phyloP scores from a whole-genome alignment of 1,140 invertebrate species.

The Drosophila arawakana region DNA sequence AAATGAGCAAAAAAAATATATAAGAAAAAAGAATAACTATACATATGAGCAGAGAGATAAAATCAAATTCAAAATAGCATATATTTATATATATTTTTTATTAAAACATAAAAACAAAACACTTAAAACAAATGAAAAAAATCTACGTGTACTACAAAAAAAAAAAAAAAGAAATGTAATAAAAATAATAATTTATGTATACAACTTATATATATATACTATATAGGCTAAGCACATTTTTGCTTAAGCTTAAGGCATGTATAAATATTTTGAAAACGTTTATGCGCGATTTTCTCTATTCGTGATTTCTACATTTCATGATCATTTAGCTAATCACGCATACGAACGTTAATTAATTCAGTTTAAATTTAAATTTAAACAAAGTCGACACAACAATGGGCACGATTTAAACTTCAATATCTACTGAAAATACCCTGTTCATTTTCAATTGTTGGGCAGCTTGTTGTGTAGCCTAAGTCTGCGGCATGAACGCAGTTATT shows the following conservation, averaged over 20 bases:
- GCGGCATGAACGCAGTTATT: constrained; percentile 57
- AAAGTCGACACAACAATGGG: constrained; percentile 43
- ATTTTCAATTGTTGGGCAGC: constrained; percentile 3
- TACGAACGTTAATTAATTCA: constrained; percentile 32
- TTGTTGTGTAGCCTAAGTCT: constrained; percentile 54
- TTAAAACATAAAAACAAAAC: constrained; percentile 54
- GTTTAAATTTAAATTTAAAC: background rate
- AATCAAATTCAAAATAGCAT: constrained; percentile 79
- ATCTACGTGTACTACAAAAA: constrained; percentile 68
- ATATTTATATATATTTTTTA: constrained; percentile 83
- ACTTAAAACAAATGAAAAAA: constrained; percentile 57
- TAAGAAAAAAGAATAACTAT: constrained; percentile 63
- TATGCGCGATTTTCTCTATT: constrained; percentile 42
- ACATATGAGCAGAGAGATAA: constrained; percentile 81
- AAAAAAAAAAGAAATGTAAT: constrained; percentile 50
- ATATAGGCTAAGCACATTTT: constrained; percentile 63
- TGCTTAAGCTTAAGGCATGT: constrained; percentile 72
- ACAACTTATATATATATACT: constrained; percentile 56
- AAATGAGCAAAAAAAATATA: constrained; percentile 37
- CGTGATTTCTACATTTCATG: constrained; percentile 39
- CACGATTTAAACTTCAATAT: constrained; percentile 23
- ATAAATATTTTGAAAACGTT: constrained; percentile 72
- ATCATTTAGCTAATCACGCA: constrained; percentile 36
- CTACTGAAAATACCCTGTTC: no score
- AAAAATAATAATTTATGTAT: constrained; percentile 56